phyloP scores from a whole-genome alignment of 2,797 vertebrate genomes.

The Notoglanidium macrostoma region DNA sequence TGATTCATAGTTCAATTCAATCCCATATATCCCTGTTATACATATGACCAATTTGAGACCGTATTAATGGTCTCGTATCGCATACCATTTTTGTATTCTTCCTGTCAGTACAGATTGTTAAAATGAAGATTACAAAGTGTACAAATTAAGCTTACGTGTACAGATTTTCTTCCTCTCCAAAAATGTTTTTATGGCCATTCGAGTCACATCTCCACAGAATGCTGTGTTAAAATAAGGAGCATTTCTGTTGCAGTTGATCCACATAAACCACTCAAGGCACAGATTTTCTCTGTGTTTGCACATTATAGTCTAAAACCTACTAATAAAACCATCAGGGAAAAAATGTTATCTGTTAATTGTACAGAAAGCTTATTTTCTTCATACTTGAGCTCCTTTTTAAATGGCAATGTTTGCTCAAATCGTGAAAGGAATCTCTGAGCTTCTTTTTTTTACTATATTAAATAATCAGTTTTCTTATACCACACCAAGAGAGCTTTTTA shows the following conservation, averaged over 20 bases:
- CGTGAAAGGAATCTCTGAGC: not conserved
- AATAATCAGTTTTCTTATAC: not conserved
- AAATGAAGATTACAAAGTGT: not conserved
- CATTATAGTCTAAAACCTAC: not conserved
- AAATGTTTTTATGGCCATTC: not conserved
- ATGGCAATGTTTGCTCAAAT: not conserved
- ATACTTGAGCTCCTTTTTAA: not conserved
- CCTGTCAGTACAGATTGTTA: not conserved
- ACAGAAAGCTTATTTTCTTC: not conserved
- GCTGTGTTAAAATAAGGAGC: not conserved
- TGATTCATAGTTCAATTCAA: not conserved
- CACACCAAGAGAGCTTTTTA: not conserved
- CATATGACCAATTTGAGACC: no score
- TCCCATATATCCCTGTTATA: not conserved
- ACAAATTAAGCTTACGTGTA: not conserved
- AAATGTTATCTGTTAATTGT: not conserved
- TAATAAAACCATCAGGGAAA: not conserved
- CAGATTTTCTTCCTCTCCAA: not conserved
- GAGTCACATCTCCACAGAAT: no score
- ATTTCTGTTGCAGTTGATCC: not conserved
- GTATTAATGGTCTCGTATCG: not conserved
- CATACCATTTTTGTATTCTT: not conserved
- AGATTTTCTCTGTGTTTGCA: not conserved
- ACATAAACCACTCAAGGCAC: not conserved
- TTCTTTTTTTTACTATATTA: not conserved